A percentile compares a stretch with the other conserved stretches of the same genome.
These are phyloP conservation scores for Sporophila hypoxantha DNA, from an alignment of 2,113 vertebrate genomes.

Conservation along the genomic window DNA sequence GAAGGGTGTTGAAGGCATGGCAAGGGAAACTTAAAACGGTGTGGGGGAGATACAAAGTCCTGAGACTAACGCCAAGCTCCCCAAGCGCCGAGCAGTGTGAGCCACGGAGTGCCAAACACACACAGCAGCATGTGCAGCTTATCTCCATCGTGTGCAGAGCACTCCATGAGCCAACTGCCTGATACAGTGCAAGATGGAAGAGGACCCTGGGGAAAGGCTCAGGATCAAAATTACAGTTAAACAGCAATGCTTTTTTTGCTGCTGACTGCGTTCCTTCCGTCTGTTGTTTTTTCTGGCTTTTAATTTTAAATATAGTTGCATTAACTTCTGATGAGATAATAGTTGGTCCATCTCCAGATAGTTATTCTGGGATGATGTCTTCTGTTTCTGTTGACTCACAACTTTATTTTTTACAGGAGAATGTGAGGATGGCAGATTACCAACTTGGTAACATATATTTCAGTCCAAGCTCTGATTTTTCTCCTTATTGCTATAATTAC, in stretches of 20 bases:
- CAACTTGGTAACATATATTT: slow-evolving; percentile 1
- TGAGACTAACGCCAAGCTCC: not conserved
- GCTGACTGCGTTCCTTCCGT: slow-evolving; percentile 5
- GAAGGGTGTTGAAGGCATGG: not conserved
- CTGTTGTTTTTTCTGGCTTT: slow-evolving; percentile 44
- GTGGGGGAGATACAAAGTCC: not conserved
- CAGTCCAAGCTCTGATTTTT: not conserved
- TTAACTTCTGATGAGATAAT: slow-evolving; percentile 33
- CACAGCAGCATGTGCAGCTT: not conserved
- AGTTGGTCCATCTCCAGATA: slow-evolving; percentile 20
- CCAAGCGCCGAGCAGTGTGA: not conserved
- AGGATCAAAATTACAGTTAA: slow-evolving; percentile 17
- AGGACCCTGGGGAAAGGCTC: slow-evolving; percentile 8
- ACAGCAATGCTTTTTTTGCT: not conserved
- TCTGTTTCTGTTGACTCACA: slow-evolving; percentile 29
- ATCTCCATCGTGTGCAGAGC: not conserved
- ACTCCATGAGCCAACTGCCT: not conserved
- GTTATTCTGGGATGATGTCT: slow-evolving; percentile 33
- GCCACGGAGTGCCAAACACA: not conserved
- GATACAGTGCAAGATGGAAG: not conserved
- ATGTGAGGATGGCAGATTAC: not conserved
- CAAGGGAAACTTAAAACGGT: not conserved
- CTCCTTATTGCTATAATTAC: not conserved
- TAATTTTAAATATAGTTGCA: slow-evolving; percentile 33
- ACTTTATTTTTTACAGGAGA: slow-evolving; percentile 9